Evolutionary conservation across 1,140 invertebrate genomes (phyloP).

Genomic region (Leptinotarsa lineolata): DNA sequence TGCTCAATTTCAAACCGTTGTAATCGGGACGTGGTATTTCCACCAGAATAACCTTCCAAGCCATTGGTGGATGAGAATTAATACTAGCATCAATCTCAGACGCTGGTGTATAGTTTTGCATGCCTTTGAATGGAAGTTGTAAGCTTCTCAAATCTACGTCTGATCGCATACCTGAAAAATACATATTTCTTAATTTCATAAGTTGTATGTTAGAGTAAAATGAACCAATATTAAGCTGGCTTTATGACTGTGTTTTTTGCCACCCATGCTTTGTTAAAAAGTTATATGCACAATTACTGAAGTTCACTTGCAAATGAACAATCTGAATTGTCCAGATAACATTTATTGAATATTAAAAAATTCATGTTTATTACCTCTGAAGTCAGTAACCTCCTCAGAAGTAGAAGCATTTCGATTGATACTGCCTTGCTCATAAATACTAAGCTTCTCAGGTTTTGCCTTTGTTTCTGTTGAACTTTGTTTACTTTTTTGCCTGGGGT

Average conservation of each 20-base stretch:
- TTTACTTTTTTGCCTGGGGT: conserved; percentile 33
- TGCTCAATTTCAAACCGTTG: conserved; percentile 70
- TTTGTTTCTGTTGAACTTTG: conserved; percentile 34
- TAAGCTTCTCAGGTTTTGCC: conserved; percentile 43
- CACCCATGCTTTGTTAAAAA: too few relatives aligned
- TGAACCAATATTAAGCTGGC: too few relatives aligned
- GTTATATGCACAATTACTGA: too few relatives aligned
- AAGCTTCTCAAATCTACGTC: conserved; percentile 75
- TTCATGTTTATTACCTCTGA: conserved; percentile 30
- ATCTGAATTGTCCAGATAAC: not conserved
- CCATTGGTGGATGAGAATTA: conserved; percentile 73
- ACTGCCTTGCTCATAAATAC: conserved; percentile 53
- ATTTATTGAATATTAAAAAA: not conserved
- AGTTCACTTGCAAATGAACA: too few relatives aligned
- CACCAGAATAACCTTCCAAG: conserved; percentile 68
- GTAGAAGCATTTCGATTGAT: conserved; percentile 51
- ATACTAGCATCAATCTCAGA: conserved; percentile 84
- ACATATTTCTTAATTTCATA: too few relatives aligned
- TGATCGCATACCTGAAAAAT: conserved; percentile 51
- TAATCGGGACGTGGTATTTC: conserved; percentile 76
- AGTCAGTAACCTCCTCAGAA: conserved; percentile 33
- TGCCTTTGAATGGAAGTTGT: conserved; percentile 73
- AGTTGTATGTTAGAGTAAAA: too few relatives aligned
- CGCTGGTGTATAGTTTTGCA: conserved; percentile 76
- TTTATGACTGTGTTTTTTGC: too few relatives aligned